phyloP scores from a whole-genome alignment of 2,888 invertebrate genomes.

The Rotaria macrura region DNA sequence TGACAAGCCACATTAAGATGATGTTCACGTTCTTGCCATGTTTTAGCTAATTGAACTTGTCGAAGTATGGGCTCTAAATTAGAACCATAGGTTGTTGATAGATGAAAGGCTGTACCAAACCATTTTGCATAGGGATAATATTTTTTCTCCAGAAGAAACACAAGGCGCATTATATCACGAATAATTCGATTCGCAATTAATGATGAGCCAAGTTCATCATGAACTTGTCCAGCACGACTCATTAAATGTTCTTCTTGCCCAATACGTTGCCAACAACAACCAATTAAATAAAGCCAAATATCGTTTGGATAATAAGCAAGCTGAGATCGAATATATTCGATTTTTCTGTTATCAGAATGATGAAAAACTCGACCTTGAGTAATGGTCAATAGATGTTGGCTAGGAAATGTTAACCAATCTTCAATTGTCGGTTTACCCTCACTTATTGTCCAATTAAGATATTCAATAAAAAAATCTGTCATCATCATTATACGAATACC shows the following conservation, averaged over 20 bases:
- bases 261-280: constrained; percentile 6
- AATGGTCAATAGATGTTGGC: constrained; percentile 10
- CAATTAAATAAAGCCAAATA: not conserved
- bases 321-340: not conserved
- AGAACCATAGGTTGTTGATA: not conserved
- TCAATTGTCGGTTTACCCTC: not conserved
- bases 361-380: not conserved
- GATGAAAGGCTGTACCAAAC: constrained; percentile 7
- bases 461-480: not conserved
- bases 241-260: constrained; percentile 17
- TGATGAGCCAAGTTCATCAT: not conserved
- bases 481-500: not conserved
- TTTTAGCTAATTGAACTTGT: not conserved
- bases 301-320: constrained; percentile 6
- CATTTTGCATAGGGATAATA: not conserved
- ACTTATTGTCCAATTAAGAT: not conserved
- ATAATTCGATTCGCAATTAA: not conserved
- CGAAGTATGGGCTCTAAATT: not conserved
- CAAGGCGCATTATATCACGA: not conserved
- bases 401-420: constrained; percentile 22
- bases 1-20: not conserved
- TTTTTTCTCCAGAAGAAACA: not conserved
- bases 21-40: not conserved
- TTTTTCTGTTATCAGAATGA: not conserved
- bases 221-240: not conserved